These are phyloP conservation scores for Pardalotus punctatus DNA, from an alignment of 2,113 vertebrate species.

Conservation along the genomic window DNA sequence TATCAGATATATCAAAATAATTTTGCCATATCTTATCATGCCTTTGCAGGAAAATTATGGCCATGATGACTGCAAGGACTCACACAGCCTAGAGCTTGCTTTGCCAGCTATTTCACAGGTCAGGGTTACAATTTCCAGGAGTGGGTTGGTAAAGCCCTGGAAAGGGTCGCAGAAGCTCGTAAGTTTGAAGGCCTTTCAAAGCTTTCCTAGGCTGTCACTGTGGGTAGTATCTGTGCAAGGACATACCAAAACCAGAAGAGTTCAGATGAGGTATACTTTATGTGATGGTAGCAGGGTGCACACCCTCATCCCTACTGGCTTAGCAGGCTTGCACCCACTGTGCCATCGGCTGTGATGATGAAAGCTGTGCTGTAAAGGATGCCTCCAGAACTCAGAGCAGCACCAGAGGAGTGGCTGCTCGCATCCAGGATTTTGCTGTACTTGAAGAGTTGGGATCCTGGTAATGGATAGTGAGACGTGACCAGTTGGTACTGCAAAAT, in stretches of 20 bases:
- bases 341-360: background rate
- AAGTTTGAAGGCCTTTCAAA: constrained; percentile 20
- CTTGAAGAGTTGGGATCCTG: background rate
- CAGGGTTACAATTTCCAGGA: constrained; percentile 29
- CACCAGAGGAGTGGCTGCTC: background rate
- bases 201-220: background rate
- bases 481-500: background rate
- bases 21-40: background rate
- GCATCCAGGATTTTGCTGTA: background rate
- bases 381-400: background rate
- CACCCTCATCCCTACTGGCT: rapidly evolving
- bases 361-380: background rate
- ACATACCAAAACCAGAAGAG: background rate
- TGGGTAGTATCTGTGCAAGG: background rate
- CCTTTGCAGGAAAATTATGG: background rate
- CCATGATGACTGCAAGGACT: background rate
- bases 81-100: constrained; percentile 2
- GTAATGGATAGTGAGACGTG: background rate
- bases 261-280: background rate
- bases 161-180: background rate
- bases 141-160: background rate
- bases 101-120: constrained; percentile 7
- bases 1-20: background rate
- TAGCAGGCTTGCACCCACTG: background rate
- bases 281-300: background rate